Conservation (phyloP, 1,140 invertebrate species). For the Apis mellifera region Amel_HAv3.1 CM009931.2:18092001-18092500, state of each 20-base stretch:
- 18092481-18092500: no score
- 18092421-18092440: no score
- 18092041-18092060: slow-evolving; percentile 21
- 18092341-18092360: no score
- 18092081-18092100: slow-evolving; percentile 44
- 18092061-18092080: slow-evolving; percentile 49
- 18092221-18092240: background rate
- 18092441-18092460: no score
- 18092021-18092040: slow-evolving; percentile 6
- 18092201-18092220: background rate
- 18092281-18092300: background rate
- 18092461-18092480: no score
- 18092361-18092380: no score
- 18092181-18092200: background rate
- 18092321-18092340: background rate
- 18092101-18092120: background rate
- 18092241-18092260: background rate
- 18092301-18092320: background rate
- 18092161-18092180: background rate
- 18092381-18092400: no score
- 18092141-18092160: slow-evolving; percentile 9
- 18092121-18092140: background rate
- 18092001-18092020: slow-evolving; percentile 29
- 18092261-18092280: background rate
- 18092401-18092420: no score